Base-by-base conservation (phyloP, 2,113 vertebrate species). In the Xiphias gladius region DNA sequence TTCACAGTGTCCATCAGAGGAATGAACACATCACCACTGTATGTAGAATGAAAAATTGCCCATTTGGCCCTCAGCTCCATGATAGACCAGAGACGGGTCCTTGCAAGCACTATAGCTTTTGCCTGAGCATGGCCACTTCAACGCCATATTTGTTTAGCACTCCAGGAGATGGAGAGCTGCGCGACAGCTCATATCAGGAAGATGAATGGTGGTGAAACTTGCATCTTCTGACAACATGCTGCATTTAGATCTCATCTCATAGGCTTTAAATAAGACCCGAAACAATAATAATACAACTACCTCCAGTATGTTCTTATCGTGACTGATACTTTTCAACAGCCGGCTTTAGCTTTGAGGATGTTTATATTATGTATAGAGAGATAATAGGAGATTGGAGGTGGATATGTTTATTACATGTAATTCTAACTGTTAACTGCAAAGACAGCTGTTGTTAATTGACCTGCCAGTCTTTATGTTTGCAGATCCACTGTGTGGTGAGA, bases 1-100 rank as follows among this genome's bases (percentile, higher is more conserved):
- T 84, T 84, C 52, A 82, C 55, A 78, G 71, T 26, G 32, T 59
- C 73, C 73, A 62, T 69, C 48, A 32, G 58, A 82, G 75, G 30
- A 78, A 84, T 62, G 73, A 89, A 70, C 70, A 65, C 41, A 75
- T 82, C 69, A 58, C 62, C 54, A 46, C 14, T 79, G 75, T 54
- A 67, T 73, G 64, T 19, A 57, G n/a, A 76, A 55, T 76, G 65
- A 78, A 82, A 74, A 83, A 83, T 76, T 64, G 62, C 35, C 65
- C 48, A 59, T 87, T 78, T 78, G 58, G 3, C 32, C 32, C 58
- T 57, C 35, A n/a, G 76, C 35, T 75, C 58, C 72, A 59, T 73
- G 55, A 73, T 24, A 83, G 72, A 65, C 24, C 16, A 46, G 37
- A 48, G 76, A 74, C 66, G 88, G 64, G 54, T 80, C 68, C 41